These are phyloP conservation scores for Cepaea hortensis DNA, from an alignment of 2,888 invertebrate species.

Conservation along the genomic window DNA sequence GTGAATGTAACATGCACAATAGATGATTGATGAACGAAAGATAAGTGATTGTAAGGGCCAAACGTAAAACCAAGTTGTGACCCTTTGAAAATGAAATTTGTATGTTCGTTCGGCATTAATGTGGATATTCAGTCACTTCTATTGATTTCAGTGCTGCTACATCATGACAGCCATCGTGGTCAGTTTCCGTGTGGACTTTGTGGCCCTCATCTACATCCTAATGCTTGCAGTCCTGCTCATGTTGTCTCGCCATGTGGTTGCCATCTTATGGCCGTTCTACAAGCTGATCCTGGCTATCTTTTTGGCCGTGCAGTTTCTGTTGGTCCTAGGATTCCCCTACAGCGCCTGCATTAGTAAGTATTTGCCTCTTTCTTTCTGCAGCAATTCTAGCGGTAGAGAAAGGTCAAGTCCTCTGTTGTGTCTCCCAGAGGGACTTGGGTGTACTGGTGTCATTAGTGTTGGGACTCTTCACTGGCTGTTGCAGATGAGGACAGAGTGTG, in stretches of 20 bases:
- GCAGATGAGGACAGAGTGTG: too few relatives aligned
- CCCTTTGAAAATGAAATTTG: too few relatives aligned
- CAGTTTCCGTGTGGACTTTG: conserved; percentile 91
- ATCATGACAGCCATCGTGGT: conserved; percentile 91
- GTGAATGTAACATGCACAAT: too few relatives aligned
- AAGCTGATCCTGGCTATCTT: conserved; percentile 86
- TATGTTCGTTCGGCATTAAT: not conserved
- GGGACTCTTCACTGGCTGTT: too few relatives aligned
- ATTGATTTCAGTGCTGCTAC: conserved; percentile 84
- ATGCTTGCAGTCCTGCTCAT: conserved; percentile 87
- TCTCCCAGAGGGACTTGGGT: too few relatives aligned
- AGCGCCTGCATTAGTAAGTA: conserved; percentile 86
- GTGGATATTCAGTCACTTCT: not conserved
- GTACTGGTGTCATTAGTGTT: too few relatives aligned
- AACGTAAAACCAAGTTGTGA: too few relatives aligned
- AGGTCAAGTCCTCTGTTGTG: not conserved
- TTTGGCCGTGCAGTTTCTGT: conserved; percentile 90
- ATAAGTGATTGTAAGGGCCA: too few relatives aligned
- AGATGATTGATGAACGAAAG: too few relatives aligned
- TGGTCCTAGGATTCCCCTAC: conserved; percentile 92
- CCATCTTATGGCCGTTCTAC: conserved; percentile 89
- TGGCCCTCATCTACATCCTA: conserved; percentile 89
- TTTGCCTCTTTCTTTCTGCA: not conserved
- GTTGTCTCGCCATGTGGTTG: conserved; percentile 81
- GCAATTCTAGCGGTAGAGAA: not conserved